Base-by-base conservation (phyloP, 2,888 invertebrate genomes). In the Rhaphigaster nebulosa region DNA sequence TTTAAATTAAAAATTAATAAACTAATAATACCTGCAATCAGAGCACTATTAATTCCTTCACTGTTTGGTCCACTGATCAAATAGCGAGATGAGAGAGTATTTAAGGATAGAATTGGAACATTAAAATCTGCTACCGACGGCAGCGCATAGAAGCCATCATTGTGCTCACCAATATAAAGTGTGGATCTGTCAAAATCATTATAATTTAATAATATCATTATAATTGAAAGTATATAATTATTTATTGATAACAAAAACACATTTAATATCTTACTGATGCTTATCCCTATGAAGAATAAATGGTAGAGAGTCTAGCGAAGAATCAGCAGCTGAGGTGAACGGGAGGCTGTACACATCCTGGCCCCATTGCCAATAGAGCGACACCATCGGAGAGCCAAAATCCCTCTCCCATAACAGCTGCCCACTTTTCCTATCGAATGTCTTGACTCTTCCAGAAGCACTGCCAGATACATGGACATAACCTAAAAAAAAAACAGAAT, bases 401-500 rank as follows among this genome's bases (percentile, higher is more conserved):
- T 98, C 97, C 88, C 96, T 95, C 92, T 97, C 96, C 99, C 99
- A 99, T 41, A 98, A 94, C 89, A 98, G 95, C 91, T 96, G 96
- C 0, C 98, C 98, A n/a, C 96, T 92, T 93, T 96, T 95, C 87
- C 97, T 95, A 93, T 98, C 97, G 92, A 99, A 95, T 0, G 98
- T 98, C 92, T 98, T 96, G 54, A 98, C 95, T 90, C 96, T 95
- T 0, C 99, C 99, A 92, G 96, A 97, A 0, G 98, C 98, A 92
- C 98, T 98, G 0, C 98, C 97, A 0, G 98, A 96, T 93, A 98
- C 97, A 94, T 99, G 98, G 23, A 97, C 96, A 92, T 97, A 95
- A 93, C 97, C 98, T 98, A 18, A 20, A 76, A 76, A 13, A 76
- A 4, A 60, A 76, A 76, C 1, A 20, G 65, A 2, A 65, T 65